Percentiles rank a stretch among this genome's conserved stretches.
phyloP scores from a whole-genome alignment of 2,113 vertebrate genomes.

The Sturnira hondurensis region DNA sequence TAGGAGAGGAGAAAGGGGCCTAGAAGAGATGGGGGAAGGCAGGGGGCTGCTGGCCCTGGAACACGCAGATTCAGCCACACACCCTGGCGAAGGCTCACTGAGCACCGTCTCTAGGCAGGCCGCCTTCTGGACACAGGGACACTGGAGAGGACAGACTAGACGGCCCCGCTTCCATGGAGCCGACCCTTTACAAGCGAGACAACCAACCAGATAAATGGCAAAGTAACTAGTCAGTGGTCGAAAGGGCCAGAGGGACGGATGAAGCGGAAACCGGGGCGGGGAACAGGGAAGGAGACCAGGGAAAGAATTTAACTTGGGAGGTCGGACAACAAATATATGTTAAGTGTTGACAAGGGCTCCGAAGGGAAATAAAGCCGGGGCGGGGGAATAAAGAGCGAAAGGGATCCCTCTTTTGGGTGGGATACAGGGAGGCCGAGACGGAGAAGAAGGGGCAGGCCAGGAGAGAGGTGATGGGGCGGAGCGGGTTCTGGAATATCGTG shows the following conservation, averaged over 20 bases:
- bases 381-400: background rate
- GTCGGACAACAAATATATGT: accelerated
- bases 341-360: too few relatives aligned
- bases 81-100: background rate
- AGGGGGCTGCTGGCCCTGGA: background rate
- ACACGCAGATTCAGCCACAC: accelerated
- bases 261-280: background rate
- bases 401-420: background rate
- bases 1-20: background rate
- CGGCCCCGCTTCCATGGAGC: background rate
- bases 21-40: accelerated
- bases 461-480: background rate
- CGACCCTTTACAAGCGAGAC: background rate
- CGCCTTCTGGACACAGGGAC: accelerated
- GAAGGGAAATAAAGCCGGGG: background rate
- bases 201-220: background rate
- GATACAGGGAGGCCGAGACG: background rate
- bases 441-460: too few relatives aligned
- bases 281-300: accelerated
- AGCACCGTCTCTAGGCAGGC: accelerated
- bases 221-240: accelerated
- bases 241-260: accelerated
- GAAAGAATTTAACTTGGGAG: accelerated
- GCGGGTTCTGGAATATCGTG: background rate
- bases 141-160: accelerated